Conservation (phyloP, 2,113 vertebrate species). For the Gnathonemus longibarbis region DNA sequence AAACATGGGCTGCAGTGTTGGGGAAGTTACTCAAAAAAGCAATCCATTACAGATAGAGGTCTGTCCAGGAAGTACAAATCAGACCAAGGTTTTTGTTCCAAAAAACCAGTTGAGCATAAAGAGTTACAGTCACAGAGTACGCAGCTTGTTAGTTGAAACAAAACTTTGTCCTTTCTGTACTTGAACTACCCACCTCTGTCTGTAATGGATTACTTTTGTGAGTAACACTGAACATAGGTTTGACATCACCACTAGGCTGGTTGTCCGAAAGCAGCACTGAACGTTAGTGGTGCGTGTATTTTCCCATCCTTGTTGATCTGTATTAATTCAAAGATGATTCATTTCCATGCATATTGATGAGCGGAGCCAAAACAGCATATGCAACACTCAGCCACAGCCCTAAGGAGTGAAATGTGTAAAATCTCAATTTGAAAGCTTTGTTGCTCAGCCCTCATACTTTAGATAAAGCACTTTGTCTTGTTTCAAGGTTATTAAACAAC, state of each 20-base stretch:
- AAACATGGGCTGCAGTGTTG: background rate
- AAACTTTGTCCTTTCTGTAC: background rate
- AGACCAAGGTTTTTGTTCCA: background rate
- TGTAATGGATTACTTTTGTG: background rate
- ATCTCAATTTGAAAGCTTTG: background rate
- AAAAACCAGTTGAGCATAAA: background rate
- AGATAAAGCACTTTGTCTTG: background rate
- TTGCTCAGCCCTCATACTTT: background rate
- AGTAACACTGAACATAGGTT: background rate
- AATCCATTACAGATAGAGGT: background rate
- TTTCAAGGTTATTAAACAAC: background rate
- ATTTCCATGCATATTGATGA: background rate
- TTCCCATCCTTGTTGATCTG: background rate
- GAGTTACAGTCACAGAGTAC: no score
- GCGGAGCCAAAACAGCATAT: background rate
- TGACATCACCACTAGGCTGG: background rate
- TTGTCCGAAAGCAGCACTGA: background rate
- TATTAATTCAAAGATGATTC: background rate
- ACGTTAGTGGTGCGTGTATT: background rate
- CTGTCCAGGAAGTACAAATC: no score
- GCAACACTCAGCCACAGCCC: background rate
- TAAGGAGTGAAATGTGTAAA: background rate
- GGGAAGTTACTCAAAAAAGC: background rate
- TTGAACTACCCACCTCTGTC: background rate
- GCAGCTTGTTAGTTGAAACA: background rate